Evolutionary conservation across 2,113 vertebrate genomes (phyloP), one percentile per base, ranked within the genome.

Genomic region (Castor canadensis): DNA sequence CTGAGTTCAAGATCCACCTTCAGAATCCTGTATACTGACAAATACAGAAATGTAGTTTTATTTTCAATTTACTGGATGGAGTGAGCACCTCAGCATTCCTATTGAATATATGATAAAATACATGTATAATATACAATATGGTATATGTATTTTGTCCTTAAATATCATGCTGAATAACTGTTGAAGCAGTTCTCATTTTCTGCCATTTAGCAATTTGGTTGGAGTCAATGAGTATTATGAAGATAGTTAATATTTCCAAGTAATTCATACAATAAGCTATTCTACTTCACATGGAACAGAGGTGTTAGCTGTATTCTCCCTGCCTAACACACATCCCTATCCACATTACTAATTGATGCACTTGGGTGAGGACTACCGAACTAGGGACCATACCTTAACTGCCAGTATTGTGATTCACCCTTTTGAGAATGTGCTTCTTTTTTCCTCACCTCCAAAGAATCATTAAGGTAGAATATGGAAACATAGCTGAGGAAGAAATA

Each of bases 1-100:
- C 94, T 69, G 52, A 87, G 20, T 81, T 80, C 81, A 91, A 92
- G 97, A 71, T 86, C 95, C 52, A 64, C 73, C 95, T 28, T 94
- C 96, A 84, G 91, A 96, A 91, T n/a, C n/a, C n/a, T 96, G 73
- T 96, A 86, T 96, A 89, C 97, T 96, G 97, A 92, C 91, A 93
- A 17, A 79, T 67, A 56, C 77, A 93, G 94, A 95, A 95, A 96
- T 81, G 91, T 87, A 38, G 89, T 91, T 66, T 84, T 77, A 56
- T 93, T 97, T 97, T 97, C 93, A 95, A 7, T 93, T 72, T 96
- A 66, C 95, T 97, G 85, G 97, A 86, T 17, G 13, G 92, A 77
- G 73, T 24, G 93, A 97, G 93, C 95, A 88, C 56, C 79, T 81
- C 22, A 10, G 91, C 35, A 0, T 96, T 87, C 93, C 88, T 89